Conservation (phyloP, 2,797 vertebrate species). For the Steatocranus sp. region DNA sequence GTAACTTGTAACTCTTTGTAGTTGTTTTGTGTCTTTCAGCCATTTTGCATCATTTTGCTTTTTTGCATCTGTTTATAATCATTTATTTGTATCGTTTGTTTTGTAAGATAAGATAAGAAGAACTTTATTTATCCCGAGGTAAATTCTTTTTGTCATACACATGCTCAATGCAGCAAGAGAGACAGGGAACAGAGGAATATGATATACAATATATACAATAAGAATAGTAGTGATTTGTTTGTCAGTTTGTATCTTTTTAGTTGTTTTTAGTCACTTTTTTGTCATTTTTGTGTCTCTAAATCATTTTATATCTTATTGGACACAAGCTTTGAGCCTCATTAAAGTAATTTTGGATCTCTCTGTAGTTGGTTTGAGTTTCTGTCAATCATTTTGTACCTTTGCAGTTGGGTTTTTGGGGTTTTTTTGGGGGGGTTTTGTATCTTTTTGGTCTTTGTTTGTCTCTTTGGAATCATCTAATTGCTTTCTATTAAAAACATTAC, state of each 20-base stretch:
- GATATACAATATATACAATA: not conserved
- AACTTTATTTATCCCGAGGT: not conserved
- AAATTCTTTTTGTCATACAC: not conserved
- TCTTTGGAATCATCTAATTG: not conserved
- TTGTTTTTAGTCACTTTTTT: not conserved
- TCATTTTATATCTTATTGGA: not conserved
- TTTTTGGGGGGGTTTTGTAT: not conserved
- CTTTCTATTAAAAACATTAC: not conserved
- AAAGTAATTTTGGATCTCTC: not conserved
- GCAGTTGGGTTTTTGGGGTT: not conserved
- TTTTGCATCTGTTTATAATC: not conserved
- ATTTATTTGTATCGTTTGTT: not conserved
- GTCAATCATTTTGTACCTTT: not conserved
- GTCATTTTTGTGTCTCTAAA: not conserved
- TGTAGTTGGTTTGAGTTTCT: not conserved
- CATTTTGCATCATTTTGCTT: not conserved
- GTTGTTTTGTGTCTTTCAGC: not conserved
- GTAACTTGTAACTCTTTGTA: not conserved
- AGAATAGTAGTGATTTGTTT: accelerated
- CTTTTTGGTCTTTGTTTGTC: not conserved
- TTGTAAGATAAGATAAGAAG: not conserved
- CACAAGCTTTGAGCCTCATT: not conserved
- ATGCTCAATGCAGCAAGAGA: not conserved
- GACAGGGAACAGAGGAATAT: not conserved
- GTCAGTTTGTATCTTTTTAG: not conserved